These are phyloP conservation scores for Agapornis canus DNA, from an alignment of 2,797 vertebrate genomes.

Conservation along the genomic window DNA sequence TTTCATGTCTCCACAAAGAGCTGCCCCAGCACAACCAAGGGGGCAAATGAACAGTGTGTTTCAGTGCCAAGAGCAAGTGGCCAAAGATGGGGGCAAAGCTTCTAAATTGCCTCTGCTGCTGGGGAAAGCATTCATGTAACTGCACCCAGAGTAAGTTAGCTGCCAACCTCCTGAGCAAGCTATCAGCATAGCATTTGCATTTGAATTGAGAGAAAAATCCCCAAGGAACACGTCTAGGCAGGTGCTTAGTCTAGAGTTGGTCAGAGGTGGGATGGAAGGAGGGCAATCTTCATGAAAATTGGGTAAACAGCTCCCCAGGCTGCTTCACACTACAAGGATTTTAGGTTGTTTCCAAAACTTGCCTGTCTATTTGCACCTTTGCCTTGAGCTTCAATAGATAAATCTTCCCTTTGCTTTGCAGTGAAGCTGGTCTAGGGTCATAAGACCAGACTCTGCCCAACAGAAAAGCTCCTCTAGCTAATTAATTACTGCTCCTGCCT, in stretches of 20 bases:
- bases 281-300: slow-evolving; percentile 37
- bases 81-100: slow-evolving; percentile 43
- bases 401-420: background rate
- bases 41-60: slow-evolving; percentile 1
- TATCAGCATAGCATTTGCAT: slow-evolving; percentile 63
- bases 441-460: background rate
- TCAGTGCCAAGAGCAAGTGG: slow-evolving; percentile 42
- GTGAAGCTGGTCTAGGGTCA: background rate
- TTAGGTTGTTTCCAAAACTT: slow-evolving; percentile 66
- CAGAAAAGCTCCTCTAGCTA: slow-evolving; percentile 43
- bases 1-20: slow-evolving; percentile 20
- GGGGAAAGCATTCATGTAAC: slow-evolving; percentile 29
- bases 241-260: slow-evolving; percentile 57
- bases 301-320: slow-evolving; percentile 51
- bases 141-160: background rate
- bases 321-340: slow-evolving; percentile 19
- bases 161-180: slow-evolving; percentile 41
- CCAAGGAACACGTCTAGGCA: slow-evolving; percentile 49
- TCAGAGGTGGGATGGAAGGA: slow-evolving; percentile 63
- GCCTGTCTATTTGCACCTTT: background rate
- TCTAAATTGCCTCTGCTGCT: slow-evolving; percentile 43
- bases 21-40: slow-evolving; percentile 36
- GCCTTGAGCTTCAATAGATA: slow-evolving; percentile 56
- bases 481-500: slow-evolving; percentile 48
- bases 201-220: slow-evolving; percentile 63